Evolutionary conservation across 2,113 vertebrate genomes (phyloP), one percentile per base, ranked within the genome.

Genomic region (Chloebia gouldiae): DNA sequence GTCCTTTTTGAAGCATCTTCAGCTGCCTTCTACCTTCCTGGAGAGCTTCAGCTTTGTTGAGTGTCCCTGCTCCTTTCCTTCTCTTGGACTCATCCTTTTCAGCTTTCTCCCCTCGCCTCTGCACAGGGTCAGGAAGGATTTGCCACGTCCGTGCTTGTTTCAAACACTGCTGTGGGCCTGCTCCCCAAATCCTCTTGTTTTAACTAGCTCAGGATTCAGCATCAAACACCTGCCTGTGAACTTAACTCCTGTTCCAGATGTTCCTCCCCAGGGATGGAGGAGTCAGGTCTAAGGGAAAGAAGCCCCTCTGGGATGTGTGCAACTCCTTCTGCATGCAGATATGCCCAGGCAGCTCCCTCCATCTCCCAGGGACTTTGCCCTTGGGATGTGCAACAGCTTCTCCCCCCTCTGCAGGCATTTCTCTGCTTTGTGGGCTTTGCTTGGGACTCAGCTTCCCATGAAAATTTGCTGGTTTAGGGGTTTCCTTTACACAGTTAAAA

Each of bases 1-100:
- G 57, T 69, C 30, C 28, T 49, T 95, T 92, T 53, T 75, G 76
- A 92, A 95, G 64, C 47, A 31, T 77, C 72, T 92, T 69, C 66
- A 61, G 59, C 72, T 86, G 63, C 82, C 70, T 47, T 76, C 49
- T 72, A 4, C 53, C 44, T 79, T 90, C 75, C 88, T 49, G 59
- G 80, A 88, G 59, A 86, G 59, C 80, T 86, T 65, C 49, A 60
- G 63, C 71, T 95, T 64, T 60, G 56, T 2, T 5, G 45, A 17
- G 28, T 83, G 57, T 93, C 63, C n/a, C 33, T 3, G 5, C 35
- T 81, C 35, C 63, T 69, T 77, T 68, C 27, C 37, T 80, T 80
- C 6, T 20, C 39, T 89, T 24, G 24, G 23, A 1, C 37, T 92
- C 65, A 25, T 25, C 59, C 1, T 2, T 88, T 88, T 90, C 31